Evolutionary conservation across 2,113 vertebrate genomes (phyloP).

Genomic region (Hassar affinis): DNA sequence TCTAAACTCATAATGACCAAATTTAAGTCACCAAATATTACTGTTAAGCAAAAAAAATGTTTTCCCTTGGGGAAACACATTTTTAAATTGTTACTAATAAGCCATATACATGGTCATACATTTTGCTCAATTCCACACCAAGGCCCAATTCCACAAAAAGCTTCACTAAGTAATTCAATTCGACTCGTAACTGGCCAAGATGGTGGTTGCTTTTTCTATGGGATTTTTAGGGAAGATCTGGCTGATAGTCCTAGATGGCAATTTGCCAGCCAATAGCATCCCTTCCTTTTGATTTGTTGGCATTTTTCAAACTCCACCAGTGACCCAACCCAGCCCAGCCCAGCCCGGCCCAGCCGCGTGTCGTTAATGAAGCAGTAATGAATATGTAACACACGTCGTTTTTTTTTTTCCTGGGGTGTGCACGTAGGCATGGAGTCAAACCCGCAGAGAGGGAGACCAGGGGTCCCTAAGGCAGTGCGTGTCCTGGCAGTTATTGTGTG

Average conservation of each 20-base stretch:
- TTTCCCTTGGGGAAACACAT: background rate
- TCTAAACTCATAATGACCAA: background rate
- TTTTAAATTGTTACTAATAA: background rate
- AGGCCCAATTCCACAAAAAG: background rate
- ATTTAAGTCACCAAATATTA: background rate
- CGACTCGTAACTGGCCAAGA: too few species aligned
- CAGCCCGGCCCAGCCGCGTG: background rate
- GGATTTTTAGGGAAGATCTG: background rate
- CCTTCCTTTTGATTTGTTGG: constrained; percentile 41
- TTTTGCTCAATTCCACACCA: background rate
- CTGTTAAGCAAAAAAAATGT: background rate
- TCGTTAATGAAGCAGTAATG: constrained; percentile 77
- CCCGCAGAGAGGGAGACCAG: background rate
- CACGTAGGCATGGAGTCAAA: constrained; percentile 24
- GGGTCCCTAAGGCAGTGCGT: constrained; percentile 10
- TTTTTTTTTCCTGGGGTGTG: constrained; percentile 53
- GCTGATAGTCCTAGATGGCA: constrained; percentile 42
- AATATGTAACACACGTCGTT: constrained; percentile 85
- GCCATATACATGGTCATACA: background rate
- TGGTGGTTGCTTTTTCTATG: background rate
- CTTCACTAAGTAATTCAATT: background rate
- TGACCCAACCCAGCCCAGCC: background rate
- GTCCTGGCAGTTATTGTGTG: constrained; percentile 76
- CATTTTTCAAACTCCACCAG: constrained; percentile 64
- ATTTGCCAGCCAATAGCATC: constrained; percentile 50